phyloP scores from a whole-genome alignment of 1,140 invertebrate genomes.

The Wiebesia pumilae region DNA sequence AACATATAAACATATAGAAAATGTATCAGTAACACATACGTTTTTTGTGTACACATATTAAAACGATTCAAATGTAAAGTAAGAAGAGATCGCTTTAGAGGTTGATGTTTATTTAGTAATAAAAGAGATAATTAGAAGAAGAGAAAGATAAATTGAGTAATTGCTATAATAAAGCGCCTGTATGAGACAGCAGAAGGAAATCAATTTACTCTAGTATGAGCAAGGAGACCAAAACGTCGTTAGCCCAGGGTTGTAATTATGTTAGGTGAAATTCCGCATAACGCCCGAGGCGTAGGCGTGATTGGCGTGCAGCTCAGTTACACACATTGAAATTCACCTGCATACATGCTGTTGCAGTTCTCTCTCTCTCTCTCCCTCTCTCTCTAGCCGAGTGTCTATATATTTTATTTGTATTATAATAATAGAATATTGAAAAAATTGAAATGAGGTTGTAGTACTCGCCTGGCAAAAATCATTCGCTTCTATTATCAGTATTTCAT shows the following conservation, averaged over 20 bases:
- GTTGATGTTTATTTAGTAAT: no score
- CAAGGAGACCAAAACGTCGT: neutral
- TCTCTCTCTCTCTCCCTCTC: neutral
- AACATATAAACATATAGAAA: no score
- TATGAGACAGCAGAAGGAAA: constrained; percentile 19
- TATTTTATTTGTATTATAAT: neutral
- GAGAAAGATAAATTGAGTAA: neutral
- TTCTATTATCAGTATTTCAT: neutral
- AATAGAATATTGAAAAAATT: neutral
- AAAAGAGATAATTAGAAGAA: neutral
- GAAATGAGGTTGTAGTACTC: neutral
- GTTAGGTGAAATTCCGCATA: constrained; percentile 27
- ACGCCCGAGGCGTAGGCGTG: neutral
- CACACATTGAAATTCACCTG: neutral
- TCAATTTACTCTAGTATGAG: neutral
- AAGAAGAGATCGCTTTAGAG: no score
- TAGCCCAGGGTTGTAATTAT: constrained; percentile 11
- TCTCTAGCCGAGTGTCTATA: neutral
- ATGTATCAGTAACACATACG: no score
- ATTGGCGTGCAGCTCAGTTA: neutral
- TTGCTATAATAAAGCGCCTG: constrained; percentile 26
- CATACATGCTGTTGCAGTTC: neutral
- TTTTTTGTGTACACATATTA: no score
- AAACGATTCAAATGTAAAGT: no score
- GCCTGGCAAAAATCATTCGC: neutral